These are phyloP conservation scores for Scyliorhinus canicula DNA, from an alignment of 2,797 vertebrate species.

Conservation along the genomic window DNA sequence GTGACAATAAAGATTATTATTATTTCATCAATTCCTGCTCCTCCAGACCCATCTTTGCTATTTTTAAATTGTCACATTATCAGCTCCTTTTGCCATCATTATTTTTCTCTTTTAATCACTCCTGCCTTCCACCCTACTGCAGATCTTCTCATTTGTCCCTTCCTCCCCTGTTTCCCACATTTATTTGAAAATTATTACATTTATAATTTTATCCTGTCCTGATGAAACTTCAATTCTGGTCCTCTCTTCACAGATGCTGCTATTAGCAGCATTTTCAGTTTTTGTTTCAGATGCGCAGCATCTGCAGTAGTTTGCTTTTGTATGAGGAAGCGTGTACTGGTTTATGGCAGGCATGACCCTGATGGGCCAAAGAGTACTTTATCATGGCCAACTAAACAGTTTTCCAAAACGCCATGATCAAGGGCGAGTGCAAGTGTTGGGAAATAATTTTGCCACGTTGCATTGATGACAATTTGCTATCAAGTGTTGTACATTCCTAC, in stretches of 20 bases:
- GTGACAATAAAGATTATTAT: too few species aligned
- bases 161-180: background rate
- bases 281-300: background rate
- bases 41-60: too few species aligned
- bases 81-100: too few species aligned
- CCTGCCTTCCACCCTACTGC: background rate
- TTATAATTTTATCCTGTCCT: too few species aligned
- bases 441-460: background rate
- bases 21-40: too few species aligned
- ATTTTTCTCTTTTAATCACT: too few species aligned
- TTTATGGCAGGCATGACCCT: background rate
- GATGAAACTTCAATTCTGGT: background rate
- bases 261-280: background rate
- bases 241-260: background rate
- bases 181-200: too few species aligned
- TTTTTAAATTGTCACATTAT: too few species aligned
- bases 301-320: background rate
- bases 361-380: background rate
- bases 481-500: background rate
- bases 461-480: background rate
- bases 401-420: background rate
- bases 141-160: background rate
- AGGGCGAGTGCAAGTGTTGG: background rate
- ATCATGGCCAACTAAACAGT: background rate
- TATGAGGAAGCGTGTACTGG: background rate